Conservation (phyloP, 2,113 vertebrate species). For the Pandion haliaetus region DNA sequence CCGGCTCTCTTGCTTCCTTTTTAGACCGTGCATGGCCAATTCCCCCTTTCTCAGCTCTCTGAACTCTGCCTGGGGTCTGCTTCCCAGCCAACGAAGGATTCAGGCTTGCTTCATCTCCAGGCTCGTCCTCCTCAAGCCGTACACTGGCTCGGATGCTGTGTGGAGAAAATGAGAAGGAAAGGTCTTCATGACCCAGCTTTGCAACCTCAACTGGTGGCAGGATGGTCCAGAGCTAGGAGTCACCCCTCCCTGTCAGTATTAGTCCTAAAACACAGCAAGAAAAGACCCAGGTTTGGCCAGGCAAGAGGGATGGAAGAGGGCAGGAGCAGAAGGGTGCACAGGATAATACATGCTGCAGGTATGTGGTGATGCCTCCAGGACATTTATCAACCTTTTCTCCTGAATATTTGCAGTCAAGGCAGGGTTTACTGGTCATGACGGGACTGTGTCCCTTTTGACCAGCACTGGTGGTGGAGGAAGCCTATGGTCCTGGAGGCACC, state of each 20-base stretch:
- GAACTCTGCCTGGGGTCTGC: neutral
- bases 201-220: neutral
- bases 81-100: neutral
- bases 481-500: neutral
- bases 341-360: fast-evolving
- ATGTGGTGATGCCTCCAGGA: neutral
- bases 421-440: neutral
- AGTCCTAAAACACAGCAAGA: neutral
- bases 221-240: neutral
- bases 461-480: neutral
- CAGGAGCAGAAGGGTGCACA: neutral
- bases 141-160: fast-evolving
- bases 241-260: neutral
- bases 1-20: neutral
- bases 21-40: neutral
- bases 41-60: neutral
- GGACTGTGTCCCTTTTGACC: neutral
- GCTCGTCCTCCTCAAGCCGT: neutral
- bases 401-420: neutral
- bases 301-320: neutral
- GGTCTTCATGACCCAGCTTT: neutral
- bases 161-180: neutral
- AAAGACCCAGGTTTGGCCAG: neutral
- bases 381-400: neutral
- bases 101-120: neutral